Evolutionary conservation across 2,797 vertebrate species (phyloP).

Genomic region (Microctenopoma steveboyesi): DNA sequence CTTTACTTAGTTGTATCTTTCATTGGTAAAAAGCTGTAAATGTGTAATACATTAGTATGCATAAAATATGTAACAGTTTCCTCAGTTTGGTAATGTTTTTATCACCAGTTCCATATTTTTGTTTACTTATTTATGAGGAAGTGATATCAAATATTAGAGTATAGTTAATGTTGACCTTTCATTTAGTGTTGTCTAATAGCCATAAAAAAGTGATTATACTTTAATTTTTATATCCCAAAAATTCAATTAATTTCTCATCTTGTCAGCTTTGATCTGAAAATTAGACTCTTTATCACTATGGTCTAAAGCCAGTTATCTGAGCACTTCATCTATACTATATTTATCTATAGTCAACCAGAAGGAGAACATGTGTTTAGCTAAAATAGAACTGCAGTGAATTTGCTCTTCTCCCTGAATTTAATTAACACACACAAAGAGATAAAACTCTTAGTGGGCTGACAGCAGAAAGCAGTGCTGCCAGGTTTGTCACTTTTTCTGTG

Average conservation of each 20-base stretch:
- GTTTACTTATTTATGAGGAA: background rate
- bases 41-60: constrained; percentile 8
- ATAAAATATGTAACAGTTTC: background rate
- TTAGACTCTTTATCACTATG: constrained; percentile 12
- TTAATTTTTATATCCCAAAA: background rate
- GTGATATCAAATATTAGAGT: constrained; percentile 2
- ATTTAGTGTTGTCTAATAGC: constrained; percentile 25
- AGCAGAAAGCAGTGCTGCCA: background rate
- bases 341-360: constrained; percentile 7
- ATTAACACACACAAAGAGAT: constrained; percentile 42
- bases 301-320: constrained; percentile 32
- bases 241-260: constrained; percentile 30
- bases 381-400: constrained; percentile 27
- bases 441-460: constrained; percentile 5
- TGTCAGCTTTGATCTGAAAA: constrained; percentile 43
- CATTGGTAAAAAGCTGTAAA: constrained; percentile 4
- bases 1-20: constrained; percentile 16
- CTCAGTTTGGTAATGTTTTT: constrained; percentile 11
- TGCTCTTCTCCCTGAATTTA: constrained; percentile 41
- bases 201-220: constrained; percentile 35
- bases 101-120: background rate
- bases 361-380: constrained; percentile 24
- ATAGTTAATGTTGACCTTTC: constrained; percentile 12
- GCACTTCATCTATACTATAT: constrained; percentile 16
- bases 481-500: constrained; percentile 15